Conservation (phyloP, 2,113 vertebrate genomes). For the Halichoerus grypus region DNA sequence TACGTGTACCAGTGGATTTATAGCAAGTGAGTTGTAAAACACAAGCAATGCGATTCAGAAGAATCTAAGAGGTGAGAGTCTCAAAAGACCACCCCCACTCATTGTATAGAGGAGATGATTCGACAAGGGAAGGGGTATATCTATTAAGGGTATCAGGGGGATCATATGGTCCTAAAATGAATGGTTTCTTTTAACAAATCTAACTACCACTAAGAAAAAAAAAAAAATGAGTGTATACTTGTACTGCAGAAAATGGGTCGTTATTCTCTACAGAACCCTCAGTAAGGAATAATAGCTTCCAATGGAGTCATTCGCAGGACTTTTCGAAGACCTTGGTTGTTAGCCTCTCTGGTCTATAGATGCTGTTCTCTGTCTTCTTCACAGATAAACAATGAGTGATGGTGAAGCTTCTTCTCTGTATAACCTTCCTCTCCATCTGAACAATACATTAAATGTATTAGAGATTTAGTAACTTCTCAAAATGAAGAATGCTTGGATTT, state of each 20-base stretch:
- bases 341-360: neutral
- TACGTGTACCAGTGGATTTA: neutral
- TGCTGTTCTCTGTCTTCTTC: neutral
- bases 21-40: neutral
- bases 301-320: rapidly evolving
- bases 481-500: neutral
- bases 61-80: neutral
- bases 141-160: rapidly evolving
- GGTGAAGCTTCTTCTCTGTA: neutral
- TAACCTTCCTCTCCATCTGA: neutral
- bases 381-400: rapidly evolving
- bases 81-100: rapidly evolving
- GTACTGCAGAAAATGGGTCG: neutral
- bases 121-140: rapidly evolving
- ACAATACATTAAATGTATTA: neutral
- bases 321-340: neutral
- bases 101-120: neutral
- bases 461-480: neutral
- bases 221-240: neutral
- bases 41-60: neutral
- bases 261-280: too few species aligned
- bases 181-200: neutral
- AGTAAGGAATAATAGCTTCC: neutral
- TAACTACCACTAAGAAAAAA: neutral
- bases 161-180: neutral